Conservation (phyloP, 1,140 invertebrate genomes). For the Bombus waltoni region DNA sequence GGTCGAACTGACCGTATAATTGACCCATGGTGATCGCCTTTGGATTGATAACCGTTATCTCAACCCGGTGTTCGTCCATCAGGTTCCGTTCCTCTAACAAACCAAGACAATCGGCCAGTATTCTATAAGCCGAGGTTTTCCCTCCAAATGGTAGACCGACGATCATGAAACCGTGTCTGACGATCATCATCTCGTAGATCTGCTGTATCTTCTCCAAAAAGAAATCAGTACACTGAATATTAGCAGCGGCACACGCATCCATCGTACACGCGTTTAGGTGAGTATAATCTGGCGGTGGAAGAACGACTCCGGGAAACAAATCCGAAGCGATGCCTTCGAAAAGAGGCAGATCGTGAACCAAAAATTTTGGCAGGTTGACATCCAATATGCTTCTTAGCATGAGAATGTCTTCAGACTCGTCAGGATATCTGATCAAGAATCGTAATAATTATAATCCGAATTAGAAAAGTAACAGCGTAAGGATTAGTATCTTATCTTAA, state of each 20-base stretch:
- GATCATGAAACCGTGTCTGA: slow-evolving; percentile 94
- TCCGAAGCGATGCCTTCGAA: slow-evolving; percentile 95
- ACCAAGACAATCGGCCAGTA: slow-evolving; percentile 90
- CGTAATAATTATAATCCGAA: neutral
- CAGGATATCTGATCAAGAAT: slow-evolving; percentile 89
- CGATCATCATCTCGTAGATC: slow-evolving; percentile 98
- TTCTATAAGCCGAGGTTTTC: slow-evolving; percentile 91
- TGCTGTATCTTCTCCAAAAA: slow-evolving; percentile 96
- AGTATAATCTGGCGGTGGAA: slow-evolving; percentile 89
- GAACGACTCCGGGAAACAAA: slow-evolving; percentile 92
- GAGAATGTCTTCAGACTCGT: slow-evolving; percentile 91
- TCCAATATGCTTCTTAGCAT: slow-evolving; percentile 95
- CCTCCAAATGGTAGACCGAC: slow-evolving; percentile 96
- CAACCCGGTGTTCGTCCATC: slow-evolving; percentile 94
- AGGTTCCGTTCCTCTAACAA: slow-evolving; percentile 90
- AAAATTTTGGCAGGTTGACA: slow-evolving; percentile 96
- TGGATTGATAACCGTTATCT: slow-evolving; percentile 96
- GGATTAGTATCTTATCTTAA: neutral
- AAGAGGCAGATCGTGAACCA: slow-evolving; percentile 93
- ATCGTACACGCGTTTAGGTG: slow-evolving; percentile 83
- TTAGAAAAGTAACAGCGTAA: neutral
- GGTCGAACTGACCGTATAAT: slow-evolving; percentile 97
- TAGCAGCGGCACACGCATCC: slow-evolving; percentile 88
- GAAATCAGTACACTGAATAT: slow-evolving; percentile 93
- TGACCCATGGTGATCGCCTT: slow-evolving; percentile 98